phyloP scores from a whole-genome alignment of 1,140 invertebrate species.

The Ptiloglossa arizonensis region DNA sequence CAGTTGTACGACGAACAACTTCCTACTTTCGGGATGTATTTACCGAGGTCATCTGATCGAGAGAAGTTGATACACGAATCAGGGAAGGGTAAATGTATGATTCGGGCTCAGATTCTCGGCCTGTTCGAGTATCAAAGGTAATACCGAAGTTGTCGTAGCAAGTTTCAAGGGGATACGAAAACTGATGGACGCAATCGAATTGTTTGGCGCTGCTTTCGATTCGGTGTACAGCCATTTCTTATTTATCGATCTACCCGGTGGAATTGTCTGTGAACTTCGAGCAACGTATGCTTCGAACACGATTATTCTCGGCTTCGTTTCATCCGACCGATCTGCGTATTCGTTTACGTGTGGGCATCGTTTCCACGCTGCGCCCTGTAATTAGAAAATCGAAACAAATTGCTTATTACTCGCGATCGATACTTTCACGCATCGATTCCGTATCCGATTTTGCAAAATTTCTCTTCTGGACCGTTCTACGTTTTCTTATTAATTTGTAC shows the following conservation, averaged over 20 bases:
- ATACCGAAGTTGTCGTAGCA: conserved; percentile 31
- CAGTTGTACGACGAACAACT: conserved; percentile 17
- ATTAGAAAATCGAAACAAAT: too few species aligned
- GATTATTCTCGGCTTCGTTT: not conserved
- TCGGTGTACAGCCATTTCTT: not conserved
- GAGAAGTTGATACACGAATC: conserved; percentile 30
- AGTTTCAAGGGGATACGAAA: conserved; percentile 35
- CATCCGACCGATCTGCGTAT: too few species aligned
- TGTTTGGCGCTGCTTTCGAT: conserved; percentile 15
- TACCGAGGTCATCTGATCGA: conserved; percentile 29
- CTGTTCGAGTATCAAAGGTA: conserved; percentile 32
- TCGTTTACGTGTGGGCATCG: too few species aligned
- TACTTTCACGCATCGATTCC: too few species aligned
- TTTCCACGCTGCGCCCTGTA: too few species aligned
- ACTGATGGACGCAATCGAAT: conserved; percentile 31
- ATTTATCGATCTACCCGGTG: not conserved
- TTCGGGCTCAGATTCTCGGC: conserved; percentile 9
- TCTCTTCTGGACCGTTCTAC: too few species aligned
- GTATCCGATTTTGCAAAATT: too few species aligned
- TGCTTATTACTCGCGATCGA: too few species aligned
- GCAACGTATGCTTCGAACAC: not conserved
- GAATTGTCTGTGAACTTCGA: not conserved
- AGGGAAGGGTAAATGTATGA: conserved; percentile 19
- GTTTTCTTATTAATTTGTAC: too few species aligned
- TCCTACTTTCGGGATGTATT: conserved; percentile 27